Evolutionary conservation across 2,113 vertebrate species (phyloP).

Genomic region (Patagioenas fasciata): DNA sequence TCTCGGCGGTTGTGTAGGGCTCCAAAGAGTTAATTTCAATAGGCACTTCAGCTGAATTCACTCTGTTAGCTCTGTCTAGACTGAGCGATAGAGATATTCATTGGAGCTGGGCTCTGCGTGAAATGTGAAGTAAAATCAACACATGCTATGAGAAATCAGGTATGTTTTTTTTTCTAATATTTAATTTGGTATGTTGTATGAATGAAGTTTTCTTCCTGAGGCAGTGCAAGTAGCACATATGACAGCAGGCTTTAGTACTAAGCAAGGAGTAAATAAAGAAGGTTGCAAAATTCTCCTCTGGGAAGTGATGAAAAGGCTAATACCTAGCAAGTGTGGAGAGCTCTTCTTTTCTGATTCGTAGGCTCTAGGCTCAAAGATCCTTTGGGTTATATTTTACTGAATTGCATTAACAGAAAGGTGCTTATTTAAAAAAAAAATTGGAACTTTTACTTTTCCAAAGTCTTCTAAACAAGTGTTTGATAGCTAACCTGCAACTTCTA

Average conservation of each 20-base stretch:
- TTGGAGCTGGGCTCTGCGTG: conserved; percentile 30
- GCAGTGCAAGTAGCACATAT: neutral
- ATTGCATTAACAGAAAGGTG: neutral
- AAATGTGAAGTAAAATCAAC: conserved; percentile 36
- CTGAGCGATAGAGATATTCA: conserved; percentile 37
- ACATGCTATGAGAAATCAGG: neutral
- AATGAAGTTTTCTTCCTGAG: neutral
- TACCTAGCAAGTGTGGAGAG: neutral
- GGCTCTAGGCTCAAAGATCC: neutral
- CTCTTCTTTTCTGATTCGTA: neutral
- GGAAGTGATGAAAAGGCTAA: neutral
- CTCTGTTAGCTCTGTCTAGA: conserved; percentile 17
- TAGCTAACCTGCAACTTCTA: neutral
- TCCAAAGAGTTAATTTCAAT: conserved; percentile 24
- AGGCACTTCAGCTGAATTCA: conserved; percentile 22
- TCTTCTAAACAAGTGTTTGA: neutral
- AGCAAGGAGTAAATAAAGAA: neutral
- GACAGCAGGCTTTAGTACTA: neutral
- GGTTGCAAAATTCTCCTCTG: neutral
- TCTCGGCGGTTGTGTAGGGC: neutral
- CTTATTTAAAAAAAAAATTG: neutral
- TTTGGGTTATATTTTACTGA: neutral
- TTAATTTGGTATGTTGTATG: neutral
- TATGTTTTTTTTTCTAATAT: neutral
- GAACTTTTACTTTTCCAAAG: neutral